Evolutionary conservation across 2,113 vertebrate species (phyloP).

Genomic region (Gymnorhina tibicen): DNA sequence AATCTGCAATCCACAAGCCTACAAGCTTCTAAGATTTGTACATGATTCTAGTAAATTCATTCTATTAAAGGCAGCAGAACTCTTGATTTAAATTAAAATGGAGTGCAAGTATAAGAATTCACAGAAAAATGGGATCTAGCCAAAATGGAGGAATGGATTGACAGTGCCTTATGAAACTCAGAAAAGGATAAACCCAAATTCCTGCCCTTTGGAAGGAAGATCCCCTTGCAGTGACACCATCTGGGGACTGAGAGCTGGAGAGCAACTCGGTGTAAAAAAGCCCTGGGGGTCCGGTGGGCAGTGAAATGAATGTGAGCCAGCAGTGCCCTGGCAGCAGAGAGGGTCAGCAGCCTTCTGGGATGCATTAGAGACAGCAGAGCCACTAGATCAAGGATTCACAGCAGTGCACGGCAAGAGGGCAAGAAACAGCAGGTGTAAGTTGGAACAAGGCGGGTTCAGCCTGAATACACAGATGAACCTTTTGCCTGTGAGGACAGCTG

Average conservation of each 20-base stretch:
- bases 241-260: not conserved
- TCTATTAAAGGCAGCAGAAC: not conserved
- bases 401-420: not conserved
- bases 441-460: not conserved
- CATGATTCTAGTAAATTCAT: not conserved
- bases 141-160: not conserved
- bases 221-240: not conserved
- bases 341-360: not conserved
- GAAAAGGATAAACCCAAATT: not conserved
- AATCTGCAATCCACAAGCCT: not conserved
- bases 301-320: rapidly evolving
- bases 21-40: not conserved
- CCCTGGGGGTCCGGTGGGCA: not conserved
- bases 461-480: not conserved
- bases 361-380: not conserved
- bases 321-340: not conserved
- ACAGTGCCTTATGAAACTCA: not conserved
- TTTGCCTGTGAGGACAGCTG: not conserved
- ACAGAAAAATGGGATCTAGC: not conserved
- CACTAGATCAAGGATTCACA: not conserved
- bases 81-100: not conserved
- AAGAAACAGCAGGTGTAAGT: not conserved
- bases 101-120: not conserved
- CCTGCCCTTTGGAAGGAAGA: not conserved
- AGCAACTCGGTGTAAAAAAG: not conserved